Evolutionary conservation across 2,888 invertebrate species (phyloP).

Genomic region (Idaea aversata): DNA sequence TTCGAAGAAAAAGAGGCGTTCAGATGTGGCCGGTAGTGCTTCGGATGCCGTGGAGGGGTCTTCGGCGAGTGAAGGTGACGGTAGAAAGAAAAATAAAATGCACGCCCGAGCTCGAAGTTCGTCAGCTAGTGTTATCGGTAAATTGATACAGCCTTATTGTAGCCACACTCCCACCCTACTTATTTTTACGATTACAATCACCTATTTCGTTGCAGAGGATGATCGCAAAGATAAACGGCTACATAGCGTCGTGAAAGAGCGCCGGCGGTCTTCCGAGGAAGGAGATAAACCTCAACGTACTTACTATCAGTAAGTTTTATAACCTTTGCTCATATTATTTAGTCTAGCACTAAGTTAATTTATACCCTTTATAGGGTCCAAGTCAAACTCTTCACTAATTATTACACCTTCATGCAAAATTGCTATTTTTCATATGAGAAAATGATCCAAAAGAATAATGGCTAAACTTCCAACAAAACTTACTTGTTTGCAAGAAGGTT

Average conservation of each 20-base stretch:
- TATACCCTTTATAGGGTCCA: too few species aligned
- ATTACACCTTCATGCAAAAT: too few species aligned
- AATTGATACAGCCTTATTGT: slow-evolving; percentile 9
- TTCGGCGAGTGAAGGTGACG: slow-evolving; percentile 65
- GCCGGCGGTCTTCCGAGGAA: slow-evolving; percentile 57
- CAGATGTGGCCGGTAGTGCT: slow-evolving; percentile 51
- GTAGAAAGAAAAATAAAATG: slow-evolving; percentile 70
- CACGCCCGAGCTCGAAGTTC: slow-evolving; percentile 60
- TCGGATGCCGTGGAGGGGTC: slow-evolving; percentile 52
- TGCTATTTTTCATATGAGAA: too few species aligned
- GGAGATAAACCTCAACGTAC: slow-evolving; percentile 59
- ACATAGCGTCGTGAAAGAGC: slow-evolving; percentile 71
- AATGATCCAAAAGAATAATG: too few species aligned
- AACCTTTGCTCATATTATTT: background rate
- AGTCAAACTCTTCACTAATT: too few species aligned
- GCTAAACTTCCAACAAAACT: too few species aligned
- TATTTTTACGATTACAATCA: background rate
- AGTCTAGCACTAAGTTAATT: too few species aligned
- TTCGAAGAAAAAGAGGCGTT: slow-evolving; percentile 66
- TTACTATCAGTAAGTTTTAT: slow-evolving; percentile 67
- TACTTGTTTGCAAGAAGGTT: too few species aligned
- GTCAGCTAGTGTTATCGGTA: slow-evolving; percentile 56
- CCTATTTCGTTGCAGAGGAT: slow-evolving; percentile 35
- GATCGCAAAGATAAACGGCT: slow-evolving; percentile 52
- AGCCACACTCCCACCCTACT: slow-evolving; percentile 7